These are phyloP conservation scores for Simalia tracyae DNA, from an alignment of 2,797 vertebrate species.

Conservation along the genomic window DNA sequence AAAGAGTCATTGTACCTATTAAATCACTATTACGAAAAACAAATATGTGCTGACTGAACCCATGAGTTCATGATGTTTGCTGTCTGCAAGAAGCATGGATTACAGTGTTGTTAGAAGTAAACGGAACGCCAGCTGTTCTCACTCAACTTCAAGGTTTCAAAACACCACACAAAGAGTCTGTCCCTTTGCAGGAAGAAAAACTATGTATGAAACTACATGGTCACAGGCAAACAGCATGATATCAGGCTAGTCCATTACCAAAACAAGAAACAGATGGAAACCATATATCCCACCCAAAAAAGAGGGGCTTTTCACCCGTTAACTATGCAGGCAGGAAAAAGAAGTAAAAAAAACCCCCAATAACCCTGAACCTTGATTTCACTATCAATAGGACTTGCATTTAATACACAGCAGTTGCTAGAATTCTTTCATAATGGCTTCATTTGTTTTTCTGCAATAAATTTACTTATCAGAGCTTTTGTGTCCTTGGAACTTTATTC, in stretches of 20 bases:
- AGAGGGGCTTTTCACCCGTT: not conserved
- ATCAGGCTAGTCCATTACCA: not conserved
- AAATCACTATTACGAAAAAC: not conserved
- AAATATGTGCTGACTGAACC: not conserved
- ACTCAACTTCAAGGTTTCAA: not conserved
- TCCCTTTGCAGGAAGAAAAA: not conserved
- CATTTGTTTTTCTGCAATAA: too few relatives aligned
- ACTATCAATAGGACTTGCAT: too few relatives aligned
- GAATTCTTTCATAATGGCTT: too few relatives aligned
- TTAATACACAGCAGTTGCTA: too few relatives aligned
- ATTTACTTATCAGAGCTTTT: too few relatives aligned
- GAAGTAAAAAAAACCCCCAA: not conserved
- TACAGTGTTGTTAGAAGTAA: not conserved
- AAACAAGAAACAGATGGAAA: not conserved
- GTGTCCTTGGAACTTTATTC: too few relatives aligned
- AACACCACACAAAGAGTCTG: not conserved
- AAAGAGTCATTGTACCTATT: not conserved
- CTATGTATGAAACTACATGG: not conserved
- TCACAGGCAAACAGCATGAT: not conserved
- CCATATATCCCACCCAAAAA: not conserved
- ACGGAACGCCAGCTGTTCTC: not conserved
- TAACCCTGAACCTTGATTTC: not conserved
- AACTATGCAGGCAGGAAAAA: not conserved
- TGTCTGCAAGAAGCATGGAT: not conserved
- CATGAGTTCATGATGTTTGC: not conserved